Percentiles rank a stretch among this genome's conserved stretches.
phyloP scores from a whole-genome alignment of 1,140 invertebrate genomes.

The Metopolophium dirhodum region DNA sequence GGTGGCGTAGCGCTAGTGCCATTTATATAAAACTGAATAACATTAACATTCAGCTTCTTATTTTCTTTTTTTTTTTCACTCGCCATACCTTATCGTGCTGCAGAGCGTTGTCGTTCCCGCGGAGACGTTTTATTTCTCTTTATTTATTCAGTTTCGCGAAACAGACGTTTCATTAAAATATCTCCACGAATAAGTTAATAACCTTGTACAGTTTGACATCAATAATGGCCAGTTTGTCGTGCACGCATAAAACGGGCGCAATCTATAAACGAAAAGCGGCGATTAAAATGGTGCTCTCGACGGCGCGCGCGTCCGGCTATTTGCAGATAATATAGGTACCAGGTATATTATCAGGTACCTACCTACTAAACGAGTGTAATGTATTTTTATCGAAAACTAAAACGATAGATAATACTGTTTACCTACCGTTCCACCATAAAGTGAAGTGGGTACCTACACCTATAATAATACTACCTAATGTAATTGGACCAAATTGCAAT shows the following conservation, averaged over 20 bases:
- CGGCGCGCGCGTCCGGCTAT: too few species aligned
- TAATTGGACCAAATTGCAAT: background rate
- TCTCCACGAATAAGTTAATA: background rate
- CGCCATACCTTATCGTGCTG: background rate
- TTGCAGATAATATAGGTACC: background rate
- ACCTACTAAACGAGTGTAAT: background rate
- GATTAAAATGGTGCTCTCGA: background rate
- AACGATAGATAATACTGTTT: background rate
- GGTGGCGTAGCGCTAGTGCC: background rate
- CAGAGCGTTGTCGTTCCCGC: background rate
- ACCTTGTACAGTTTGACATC: background rate
- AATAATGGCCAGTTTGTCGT: background rate
- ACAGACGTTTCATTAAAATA: background rate
- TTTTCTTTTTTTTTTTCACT: too few species aligned
- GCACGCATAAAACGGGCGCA: background rate
- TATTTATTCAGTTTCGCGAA: background rate
- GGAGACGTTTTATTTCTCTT: background rate
- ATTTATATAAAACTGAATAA: conserved; percentile 38
- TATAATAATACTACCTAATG: background rate
- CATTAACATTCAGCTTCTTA: background rate
- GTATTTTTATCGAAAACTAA: background rate
- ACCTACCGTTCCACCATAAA: background rate
- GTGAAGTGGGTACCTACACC: background rate
- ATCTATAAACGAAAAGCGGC: background rate
- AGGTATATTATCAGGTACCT: too few species aligned